Evolutionary conservation across 2,888 invertebrate genomes (phyloP).

Genomic region (Ethmia dodecea): DNA sequence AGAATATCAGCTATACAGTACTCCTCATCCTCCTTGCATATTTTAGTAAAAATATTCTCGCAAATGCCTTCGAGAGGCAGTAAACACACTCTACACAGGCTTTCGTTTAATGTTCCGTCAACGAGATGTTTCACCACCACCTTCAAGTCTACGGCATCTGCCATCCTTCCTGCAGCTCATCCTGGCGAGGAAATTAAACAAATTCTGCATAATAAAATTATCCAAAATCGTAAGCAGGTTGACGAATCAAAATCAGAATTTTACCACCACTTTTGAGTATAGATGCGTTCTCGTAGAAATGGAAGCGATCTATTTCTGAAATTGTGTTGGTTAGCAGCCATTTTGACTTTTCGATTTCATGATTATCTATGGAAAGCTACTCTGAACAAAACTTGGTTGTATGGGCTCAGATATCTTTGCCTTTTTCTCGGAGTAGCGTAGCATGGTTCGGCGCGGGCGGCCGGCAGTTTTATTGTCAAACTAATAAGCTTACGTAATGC

Average conservation of each 20-base stretch:
- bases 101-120: conserved; percentile 47
- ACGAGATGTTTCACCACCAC: conserved; percentile 50
- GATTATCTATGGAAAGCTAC: too few relatives aligned
- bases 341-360: too few relatives aligned
- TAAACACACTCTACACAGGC: conserved; percentile 56
- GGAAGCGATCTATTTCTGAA: too few relatives aligned
- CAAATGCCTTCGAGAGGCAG: conserved; percentile 32
- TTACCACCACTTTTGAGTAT: conserved; percentile 3
- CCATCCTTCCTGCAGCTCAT: conserved; percentile 28
- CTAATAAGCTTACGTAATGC: too few relatives aligned
- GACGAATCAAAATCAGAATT: neutral
- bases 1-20: conserved; percentile 57
- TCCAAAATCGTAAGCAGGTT: neutral
- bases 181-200: neutral
- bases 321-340: too few relatives aligned
- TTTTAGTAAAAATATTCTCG: conserved; percentile 53
- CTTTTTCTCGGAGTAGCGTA: too few relatives aligned
- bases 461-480: too few relatives aligned
- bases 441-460: too few relatives aligned
- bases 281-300: conserved; percentile 7
- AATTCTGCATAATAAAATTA: too few relatives aligned
- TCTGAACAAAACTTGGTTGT: too few relatives aligned
- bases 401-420: too few relatives aligned
- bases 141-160: conserved; percentile 37
- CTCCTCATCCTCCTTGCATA: conserved; percentile 48